These are phyloP conservation scores for Heliconius eleuchia DNA, from an alignment of 1,140 invertebrate genomes.

Conservation along the genomic window DNA sequence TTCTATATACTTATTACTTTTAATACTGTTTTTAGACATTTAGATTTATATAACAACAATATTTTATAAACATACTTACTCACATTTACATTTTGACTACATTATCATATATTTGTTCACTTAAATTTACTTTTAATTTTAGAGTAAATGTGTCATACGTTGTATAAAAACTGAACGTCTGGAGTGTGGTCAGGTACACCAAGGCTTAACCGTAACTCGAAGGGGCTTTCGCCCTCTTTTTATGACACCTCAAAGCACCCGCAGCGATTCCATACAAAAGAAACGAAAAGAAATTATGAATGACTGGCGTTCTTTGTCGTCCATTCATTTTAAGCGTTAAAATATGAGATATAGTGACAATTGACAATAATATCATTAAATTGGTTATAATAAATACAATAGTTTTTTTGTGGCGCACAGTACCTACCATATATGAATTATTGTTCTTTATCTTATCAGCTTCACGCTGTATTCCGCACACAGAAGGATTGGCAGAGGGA, in stretches of 20 bases:
- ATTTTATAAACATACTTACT: no score
- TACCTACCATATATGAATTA: not conserved
- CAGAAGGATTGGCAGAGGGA: no score
- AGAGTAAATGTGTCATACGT: no score
- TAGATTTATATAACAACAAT: no score
- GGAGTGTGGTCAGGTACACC: slow-evolving; percentile 37
- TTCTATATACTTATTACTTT: no score
- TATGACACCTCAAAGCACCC: slow-evolving; percentile 40
- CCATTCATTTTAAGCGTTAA: slow-evolving; percentile 51
- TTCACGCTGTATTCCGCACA: no score
- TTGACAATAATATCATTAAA: slow-evolving; percentile 45
- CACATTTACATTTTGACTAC: no score
- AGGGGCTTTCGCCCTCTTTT: slow-evolving; percentile 41
- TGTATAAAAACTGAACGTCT: not conserved
- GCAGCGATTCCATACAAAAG: slow-evolving; percentile 56
- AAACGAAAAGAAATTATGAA: slow-evolving; percentile 54
- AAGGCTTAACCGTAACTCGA: slow-evolving; percentile 37
- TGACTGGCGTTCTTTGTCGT: slow-evolving; percentile 58
- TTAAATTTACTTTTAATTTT: no score
- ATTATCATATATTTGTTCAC: no score
- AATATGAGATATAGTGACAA: slow-evolving; percentile 38
- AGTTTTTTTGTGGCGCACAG: not conserved
- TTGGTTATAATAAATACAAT: not conserved
- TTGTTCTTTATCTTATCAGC: not conserved
- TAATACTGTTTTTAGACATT: no score